Conservation (phyloP, 2,797 vertebrate genomes). For the Alcedo quadribrachys region DNA sequence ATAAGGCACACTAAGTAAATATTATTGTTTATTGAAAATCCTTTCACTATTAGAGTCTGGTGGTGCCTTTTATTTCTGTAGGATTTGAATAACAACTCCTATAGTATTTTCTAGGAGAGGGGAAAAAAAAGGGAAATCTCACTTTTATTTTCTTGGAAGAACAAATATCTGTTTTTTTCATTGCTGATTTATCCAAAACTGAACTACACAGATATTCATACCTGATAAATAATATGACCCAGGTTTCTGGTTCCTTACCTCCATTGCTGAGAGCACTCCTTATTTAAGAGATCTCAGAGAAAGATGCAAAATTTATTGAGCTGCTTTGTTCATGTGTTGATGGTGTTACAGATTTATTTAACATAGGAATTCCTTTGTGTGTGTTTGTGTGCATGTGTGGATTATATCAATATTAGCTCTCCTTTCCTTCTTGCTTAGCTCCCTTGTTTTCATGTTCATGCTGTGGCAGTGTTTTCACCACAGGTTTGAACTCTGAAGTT, state of each 20-base stretch:
- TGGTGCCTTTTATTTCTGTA: neutral
- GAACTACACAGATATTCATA: neutral
- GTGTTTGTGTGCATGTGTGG: neutral
- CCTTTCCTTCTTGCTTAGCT: neutral
- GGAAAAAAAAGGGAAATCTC: neutral
- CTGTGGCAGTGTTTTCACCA: neutral
- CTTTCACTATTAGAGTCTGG: neutral
- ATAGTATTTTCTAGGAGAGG: neutral
- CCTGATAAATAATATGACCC: neutral
- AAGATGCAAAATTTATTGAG: neutral
- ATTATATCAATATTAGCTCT: neutral
- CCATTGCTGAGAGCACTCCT: neutral
- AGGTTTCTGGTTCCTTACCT: neutral
- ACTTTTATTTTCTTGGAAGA: neutral
- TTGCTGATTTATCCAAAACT: neutral
- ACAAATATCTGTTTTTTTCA: neutral
- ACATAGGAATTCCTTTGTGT: neutral
- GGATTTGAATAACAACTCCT: neutral
- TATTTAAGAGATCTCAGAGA: neutral
- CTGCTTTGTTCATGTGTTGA: neutral
- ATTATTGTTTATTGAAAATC: slow-evolving; percentile 49
- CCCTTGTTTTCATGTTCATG: neutral
- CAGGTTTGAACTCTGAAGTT: neutral
- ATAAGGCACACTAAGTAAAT: slow-evolving; percentile 33
- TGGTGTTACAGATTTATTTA: neutral